Base-by-base conservation (phyloP, 2,888 invertebrate genomes). In the Yponomeuta plumbellus region DNA sequence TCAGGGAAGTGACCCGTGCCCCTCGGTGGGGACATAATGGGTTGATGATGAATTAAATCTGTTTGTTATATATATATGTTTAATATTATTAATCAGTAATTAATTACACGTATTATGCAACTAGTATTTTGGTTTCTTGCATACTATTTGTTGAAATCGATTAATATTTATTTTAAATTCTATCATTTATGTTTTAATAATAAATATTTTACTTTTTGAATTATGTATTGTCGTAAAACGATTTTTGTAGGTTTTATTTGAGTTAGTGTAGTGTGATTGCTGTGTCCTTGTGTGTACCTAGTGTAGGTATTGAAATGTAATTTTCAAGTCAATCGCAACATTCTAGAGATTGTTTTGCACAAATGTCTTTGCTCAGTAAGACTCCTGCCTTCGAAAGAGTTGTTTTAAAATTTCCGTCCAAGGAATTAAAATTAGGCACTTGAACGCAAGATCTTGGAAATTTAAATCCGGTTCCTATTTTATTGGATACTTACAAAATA, bases 141-240 rank as follows among this genome's bases (percentile, higher is more conserved):
- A 21, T 58, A 58, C 11, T 22, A 22, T 59, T 22, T 59, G 13
- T 59, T 59, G 21, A 21, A 11, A 13, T 22, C 11, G 21, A 59
- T 59, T 59, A 11, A 23, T n/a, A 22, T 59, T 52, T 13, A 52
- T 17, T 52, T 52, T 5, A 10, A 34, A 52, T 52, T 52, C 17
- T 52, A 52, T 52, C 44, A 4, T 52, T 52, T 4, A 4, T 52
- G 3, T 52, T 52, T 44, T 52, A 52, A 17, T 52, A 52, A 52
- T 17, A 44, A 17, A 17, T 8, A 13, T 44, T 44, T 11, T 44
- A 17, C 44, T 13, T 52, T 17, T 52, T 52, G 44, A 52, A 44
- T 52, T 52, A 52, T 52, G 2, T 59, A 23, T 52, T 23, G 11
- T 59, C 59, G 59, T 59, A 23, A 59, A 59, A 59, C 59, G 59